phyloP scores from a whole-genome alignment of 1,140 invertebrate genomes.

The Tyrophagus putrescentiae region DNA sequence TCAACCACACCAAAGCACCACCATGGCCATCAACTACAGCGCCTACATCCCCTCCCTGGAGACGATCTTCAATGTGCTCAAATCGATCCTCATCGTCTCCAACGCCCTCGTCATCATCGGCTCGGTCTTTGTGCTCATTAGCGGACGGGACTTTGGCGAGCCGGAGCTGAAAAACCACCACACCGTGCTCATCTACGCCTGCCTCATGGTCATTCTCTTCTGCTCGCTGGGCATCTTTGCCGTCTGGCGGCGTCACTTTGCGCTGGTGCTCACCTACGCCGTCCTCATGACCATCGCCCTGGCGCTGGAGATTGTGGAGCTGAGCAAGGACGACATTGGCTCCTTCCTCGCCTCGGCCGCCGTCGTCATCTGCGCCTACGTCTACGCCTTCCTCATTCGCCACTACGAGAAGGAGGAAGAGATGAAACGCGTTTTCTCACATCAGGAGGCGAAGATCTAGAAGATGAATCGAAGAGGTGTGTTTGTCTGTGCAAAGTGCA shows the following conservation, averaged over 20 bases:
- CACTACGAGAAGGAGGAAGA: constrained; percentile 8
- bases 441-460: constrained; percentile 13
- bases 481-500: too few species aligned
- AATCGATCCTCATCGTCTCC: constrained; percentile 13
- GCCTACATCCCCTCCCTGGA: constrained; percentile 12
- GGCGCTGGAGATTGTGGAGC: constrained; percentile 2
- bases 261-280: constrained; percentile 3
- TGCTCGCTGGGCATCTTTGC: not conserved
- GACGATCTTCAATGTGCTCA: constrained; percentile 10
- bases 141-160: constrained; percentile 12
- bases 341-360: constrained; percentile 5
- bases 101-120: constrained; percentile 14
- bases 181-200: constrained; percentile 5
- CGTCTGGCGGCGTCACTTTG: constrained; percentile 10
- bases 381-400: constrained; percentile 12
- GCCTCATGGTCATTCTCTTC: constrained; percentile 13
- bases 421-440: constrained; percentile 12
- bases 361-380: constrained; percentile 10
- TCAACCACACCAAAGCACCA: too few species aligned
- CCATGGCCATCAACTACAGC: not conserved
- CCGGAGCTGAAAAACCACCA: constrained; percentile 16
- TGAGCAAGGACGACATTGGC: constrained; percentile 9
- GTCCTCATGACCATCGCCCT: constrained; percentile 15
- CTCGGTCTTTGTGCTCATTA: not conserved
- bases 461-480: not conserved